Percentiles rank a stretch among this genome's conserved stretches.
phyloP scores from a whole-genome alignment of 2,797 vertebrate genomes.

The Malacoctenus gilli region DNA sequence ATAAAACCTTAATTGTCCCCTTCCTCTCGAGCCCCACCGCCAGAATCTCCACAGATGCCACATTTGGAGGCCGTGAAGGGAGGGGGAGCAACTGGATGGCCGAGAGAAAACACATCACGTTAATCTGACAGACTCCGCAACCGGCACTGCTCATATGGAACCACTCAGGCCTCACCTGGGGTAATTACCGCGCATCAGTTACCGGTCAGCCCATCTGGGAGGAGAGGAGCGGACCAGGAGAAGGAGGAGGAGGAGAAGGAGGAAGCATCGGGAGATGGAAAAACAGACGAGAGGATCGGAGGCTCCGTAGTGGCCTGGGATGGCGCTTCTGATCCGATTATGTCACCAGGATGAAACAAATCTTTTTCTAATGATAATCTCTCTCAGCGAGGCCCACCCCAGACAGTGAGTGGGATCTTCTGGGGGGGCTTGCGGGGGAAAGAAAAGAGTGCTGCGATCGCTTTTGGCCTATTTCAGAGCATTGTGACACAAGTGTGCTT shows the following conservation, averaged over 20 bases:
- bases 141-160: constrained; percentile 64
- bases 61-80: constrained; percentile 38
- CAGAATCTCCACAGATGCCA: constrained; percentile 43
- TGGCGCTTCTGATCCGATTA: constrained; percentile 48
- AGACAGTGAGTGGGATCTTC: too few relatives aligned
- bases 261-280: constrained; percentile 22
- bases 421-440: too few relatives aligned
- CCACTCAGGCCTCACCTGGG: constrained; percentile 65
- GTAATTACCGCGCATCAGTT: constrained; percentile 58
- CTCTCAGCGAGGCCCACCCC: constrained; percentile 39
- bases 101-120: constrained; percentile 60
- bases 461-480: constrained; percentile 58
- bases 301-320: too few relatives aligned
- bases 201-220: constrained; percentile 42
- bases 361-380: constrained; percentile 23
- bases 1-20: constrained; percentile 67
- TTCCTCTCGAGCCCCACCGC: constrained; percentile 55
- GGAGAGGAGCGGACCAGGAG: constrained; percentile 25
- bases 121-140: constrained; percentile 67
- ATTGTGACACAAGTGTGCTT: constrained; percentile 47
- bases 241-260: constrained; percentile 50
- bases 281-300: not conserved
- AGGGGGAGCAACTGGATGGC: constrained; percentile 41
- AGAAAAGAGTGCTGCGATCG: too few relatives aligned
- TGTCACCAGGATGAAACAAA: constrained; percentile 51